phyloP scores from a whole-genome alignment of 1,140 invertebrate genomes.

The Pogonomyrmex californicus region DNA sequence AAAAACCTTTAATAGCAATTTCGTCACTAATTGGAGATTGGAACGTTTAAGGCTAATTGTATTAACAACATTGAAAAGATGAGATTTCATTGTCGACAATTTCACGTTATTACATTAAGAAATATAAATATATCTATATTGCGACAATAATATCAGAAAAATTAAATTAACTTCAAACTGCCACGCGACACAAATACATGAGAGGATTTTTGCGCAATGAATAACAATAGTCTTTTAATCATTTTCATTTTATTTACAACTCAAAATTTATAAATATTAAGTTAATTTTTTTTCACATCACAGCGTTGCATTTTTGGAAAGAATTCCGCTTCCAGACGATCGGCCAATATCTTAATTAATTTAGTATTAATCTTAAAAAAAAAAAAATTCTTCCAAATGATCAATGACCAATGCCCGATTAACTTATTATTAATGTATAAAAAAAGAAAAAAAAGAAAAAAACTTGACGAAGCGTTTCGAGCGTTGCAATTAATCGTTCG shows the following conservation, averaged over 20 bases:
- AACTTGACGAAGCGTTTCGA: too few relatives aligned
- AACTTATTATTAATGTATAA: too few relatives aligned
- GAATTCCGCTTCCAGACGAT: background rate
- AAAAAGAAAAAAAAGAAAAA: too few relatives aligned
- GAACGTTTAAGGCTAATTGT: slow-evolving; percentile 30
- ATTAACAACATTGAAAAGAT: slow-evolving; percentile 3
- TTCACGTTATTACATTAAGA: slow-evolving; percentile 1
- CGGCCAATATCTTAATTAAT: too few relatives aligned
- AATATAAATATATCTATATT: background rate
- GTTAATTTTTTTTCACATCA: background rate
- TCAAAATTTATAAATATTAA: background rate
- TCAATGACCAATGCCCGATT: too few relatives aligned
- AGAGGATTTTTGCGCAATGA: background rate
- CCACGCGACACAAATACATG: background rate
- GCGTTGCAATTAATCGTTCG: background rate
- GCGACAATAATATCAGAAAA: background rate
- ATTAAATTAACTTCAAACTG: background rate
- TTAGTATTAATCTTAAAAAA: too few relatives aligned
- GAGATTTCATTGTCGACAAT: background rate
- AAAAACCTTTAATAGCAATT: slow-evolving; percentile 23
- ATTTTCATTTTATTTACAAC: background rate
- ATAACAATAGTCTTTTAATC: background rate
- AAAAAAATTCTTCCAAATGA: too few relatives aligned
- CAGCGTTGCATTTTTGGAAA: background rate
- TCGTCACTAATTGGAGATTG: slow-evolving; percentile 14